Evolutionary conservation across 2,113 vertebrate genomes (phyloP).

Genomic region (Dicerorhinus sumatrensis): DNA sequence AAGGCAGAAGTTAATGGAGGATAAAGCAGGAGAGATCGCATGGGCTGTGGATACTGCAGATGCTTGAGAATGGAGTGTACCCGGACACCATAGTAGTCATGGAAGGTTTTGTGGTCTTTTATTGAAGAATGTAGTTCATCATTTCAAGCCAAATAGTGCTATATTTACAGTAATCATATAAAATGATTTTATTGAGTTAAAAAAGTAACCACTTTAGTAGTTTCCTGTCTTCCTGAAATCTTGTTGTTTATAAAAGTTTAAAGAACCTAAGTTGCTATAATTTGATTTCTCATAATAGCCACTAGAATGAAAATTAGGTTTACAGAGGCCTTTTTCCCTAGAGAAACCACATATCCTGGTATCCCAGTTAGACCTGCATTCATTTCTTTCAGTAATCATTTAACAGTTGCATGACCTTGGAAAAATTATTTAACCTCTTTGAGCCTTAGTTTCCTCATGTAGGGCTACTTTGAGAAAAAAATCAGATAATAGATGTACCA

Average conservation of each 20-base stretch:
- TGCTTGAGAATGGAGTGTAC: background rate
- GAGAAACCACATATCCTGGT: background rate
- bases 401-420: background rate
- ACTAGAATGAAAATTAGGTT: background rate
- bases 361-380: background rate
- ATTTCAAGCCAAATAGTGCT: background rate
- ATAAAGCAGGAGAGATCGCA: accelerated
- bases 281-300: constrained; percentile 27
- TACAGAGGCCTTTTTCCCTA: background rate
- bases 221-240: constrained; percentile 12
- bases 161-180: background rate
- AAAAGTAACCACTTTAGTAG: background rate
- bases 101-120: background rate
- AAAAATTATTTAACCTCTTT: background rate
- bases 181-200: background rate
- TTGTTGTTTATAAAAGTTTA: background rate
- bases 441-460: background rate
- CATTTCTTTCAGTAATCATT: constrained; percentile 6
- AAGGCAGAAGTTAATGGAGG: background rate
- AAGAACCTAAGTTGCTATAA: background rate
- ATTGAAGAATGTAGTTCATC: background rate
- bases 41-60: too few species aligned
- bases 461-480: background rate
- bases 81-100: background rate
- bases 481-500: background rate